Evolutionary conservation across 2,888 invertebrate species (phyloP), one percentile per base, ranked within the genome.

Genomic region (Mythimna ferrago): DNA sequence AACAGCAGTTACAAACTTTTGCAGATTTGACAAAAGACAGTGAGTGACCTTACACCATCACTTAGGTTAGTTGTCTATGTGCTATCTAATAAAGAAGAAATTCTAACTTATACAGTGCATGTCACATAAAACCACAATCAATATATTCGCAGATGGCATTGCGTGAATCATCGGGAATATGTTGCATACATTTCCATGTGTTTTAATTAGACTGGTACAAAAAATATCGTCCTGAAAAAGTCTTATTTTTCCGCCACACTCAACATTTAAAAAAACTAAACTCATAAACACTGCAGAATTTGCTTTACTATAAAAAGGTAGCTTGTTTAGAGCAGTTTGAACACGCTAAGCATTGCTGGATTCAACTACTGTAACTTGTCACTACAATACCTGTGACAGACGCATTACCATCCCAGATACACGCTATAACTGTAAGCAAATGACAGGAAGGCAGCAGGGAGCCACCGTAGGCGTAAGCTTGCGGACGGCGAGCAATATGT

Each of bases 151-250:
- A 35, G 44, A 21, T 68, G 35, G 6, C 16, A 44, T 32, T 11
- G 6, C 5, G 32, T n/a, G 5, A 7, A 14, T 7, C 38, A 1
- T 48, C 11, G 5, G 14, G 26, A n/a, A 10, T 26, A n/a, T n/a
- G 26, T 41, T 41, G 26, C 41, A 69, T 41, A 67, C 41, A 32
- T 69, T 69, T 41, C n/a, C n/a, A 54, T 54, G 54, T 7, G 3
- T 69, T 67, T 66, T 4, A 26, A 41, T 11, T 5, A 32, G 11
- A 2, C 51, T 51, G 6, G 14, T 7, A n/a, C 10, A 16, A 41
- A 21, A 66, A 9, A 48, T 19, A 48, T 6, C 5, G 26, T 11
- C 21, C 11, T 19, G 32, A 38, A 44, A 64, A n/a, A 57, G 26
- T 5, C 16, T 57, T 32, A 19, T 57, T 38, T 19, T 2, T 6